A percentile compares a stretch with the other conserved stretches of the same genome.
Evolutionary conservation across 2,113 vertebrate genomes (phyloP).

Genomic region (Ictalurus furcatus): DNA sequence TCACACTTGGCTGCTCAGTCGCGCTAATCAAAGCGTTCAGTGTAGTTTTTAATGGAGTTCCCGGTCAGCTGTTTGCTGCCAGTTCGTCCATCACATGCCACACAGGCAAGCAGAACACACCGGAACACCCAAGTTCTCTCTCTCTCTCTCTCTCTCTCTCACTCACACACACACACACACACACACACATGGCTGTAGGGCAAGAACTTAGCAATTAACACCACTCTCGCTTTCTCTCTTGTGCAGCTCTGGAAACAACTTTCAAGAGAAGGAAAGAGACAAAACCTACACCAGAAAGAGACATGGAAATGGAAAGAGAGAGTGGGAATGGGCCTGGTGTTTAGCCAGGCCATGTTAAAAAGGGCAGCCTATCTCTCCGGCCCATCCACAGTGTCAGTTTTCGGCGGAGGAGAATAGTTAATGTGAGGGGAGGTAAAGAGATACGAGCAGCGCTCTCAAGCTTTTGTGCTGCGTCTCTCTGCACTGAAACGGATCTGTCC

Average conservation of each 20-base stretch:
- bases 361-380: slow-evolving; percentile 51
- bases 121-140: neutral
- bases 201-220: slow-evolving; percentile 39
- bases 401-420: slow-evolving; percentile 47
- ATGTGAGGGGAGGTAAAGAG: slow-evolving; percentile 69
- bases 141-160: too few species aligned
- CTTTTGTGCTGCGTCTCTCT: slow-evolving; percentile 71
- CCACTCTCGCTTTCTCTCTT: slow-evolving; percentile 40
- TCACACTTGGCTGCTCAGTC: slow-evolving; percentile 47
- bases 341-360: slow-evolving; percentile 35
- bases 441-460: slow-evolving; percentile 68
- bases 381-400: slow-evolving; percentile 55
- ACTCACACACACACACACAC: slow-evolving; percentile 10
- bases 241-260: slow-evolving; percentile 61
- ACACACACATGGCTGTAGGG: neutral
- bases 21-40: slow-evolving; percentile 49
- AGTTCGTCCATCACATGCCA: slow-evolving; percentile 45
- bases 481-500: slow-evolving; percentile 73
- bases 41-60: slow-evolving; percentile 51
- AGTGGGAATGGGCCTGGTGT: slow-evolving; percentile 25
- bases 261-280: slow-evolving; percentile 40
- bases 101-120: slow-evolving; percentile 37
- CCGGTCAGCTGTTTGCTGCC: slow-evolving; percentile 45
- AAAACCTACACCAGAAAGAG: slow-evolving; percentile 7
- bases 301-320: slow-evolving; percentile 34